A percentile compares a stretch with the other conserved stretches of the same genome.
phyloP scores from a whole-genome alignment of 2,797 vertebrate species.

The Emys orbicularis region DNA sequence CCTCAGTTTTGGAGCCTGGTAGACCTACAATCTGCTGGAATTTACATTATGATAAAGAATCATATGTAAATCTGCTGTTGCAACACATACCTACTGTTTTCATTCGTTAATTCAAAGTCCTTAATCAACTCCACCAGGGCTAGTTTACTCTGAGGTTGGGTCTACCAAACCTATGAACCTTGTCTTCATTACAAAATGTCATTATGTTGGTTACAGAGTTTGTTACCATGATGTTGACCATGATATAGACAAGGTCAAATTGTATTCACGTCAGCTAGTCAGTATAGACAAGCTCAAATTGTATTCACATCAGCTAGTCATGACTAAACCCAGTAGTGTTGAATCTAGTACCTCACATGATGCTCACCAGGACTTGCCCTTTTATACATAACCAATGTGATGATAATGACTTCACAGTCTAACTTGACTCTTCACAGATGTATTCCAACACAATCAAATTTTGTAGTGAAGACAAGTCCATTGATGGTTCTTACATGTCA shows the following conservation, averaged over 20 bases:
- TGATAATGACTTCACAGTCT: not conserved
- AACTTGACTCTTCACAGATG: not conserved
- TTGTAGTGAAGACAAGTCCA: not conserved
- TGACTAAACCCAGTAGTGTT: not conserved
- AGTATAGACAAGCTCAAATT: not conserved
- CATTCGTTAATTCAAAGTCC: not conserved
- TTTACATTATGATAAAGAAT: not conserved
- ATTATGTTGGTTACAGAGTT: not conserved
- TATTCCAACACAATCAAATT: not conserved
- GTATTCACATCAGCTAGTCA: not conserved
- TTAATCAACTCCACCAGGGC: not conserved
- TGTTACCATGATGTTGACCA: rapidly evolving
- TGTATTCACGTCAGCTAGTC: not conserved
- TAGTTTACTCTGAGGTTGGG: not conserved
- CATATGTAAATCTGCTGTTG: not conserved
- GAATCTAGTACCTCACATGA: not conserved
- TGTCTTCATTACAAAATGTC: not conserved
- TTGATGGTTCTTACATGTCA: not conserved
- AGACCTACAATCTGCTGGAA: not conserved
- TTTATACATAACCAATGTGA: rapidly evolving
- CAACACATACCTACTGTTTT: not conserved
- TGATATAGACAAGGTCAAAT: not conserved
- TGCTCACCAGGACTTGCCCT: not conserved
- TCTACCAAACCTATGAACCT: not conserved
- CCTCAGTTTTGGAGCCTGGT: not conserved